These are phyloP conservation scores for Cheilosia vernalis DNA, from an alignment of 2,888 invertebrate genomes.

Conservation along the genomic window DNA sequence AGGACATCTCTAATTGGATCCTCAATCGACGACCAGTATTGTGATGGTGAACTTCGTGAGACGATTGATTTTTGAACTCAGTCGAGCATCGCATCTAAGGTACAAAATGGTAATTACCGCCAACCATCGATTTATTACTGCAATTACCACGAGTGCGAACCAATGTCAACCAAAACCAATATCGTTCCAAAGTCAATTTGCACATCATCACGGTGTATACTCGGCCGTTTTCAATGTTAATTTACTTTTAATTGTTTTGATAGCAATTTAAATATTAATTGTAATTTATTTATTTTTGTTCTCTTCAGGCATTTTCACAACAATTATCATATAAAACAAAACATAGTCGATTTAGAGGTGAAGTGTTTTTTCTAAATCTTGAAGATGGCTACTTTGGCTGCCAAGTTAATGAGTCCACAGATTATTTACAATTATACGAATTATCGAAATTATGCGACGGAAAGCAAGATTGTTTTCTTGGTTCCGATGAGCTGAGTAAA, in stretches of 20 bases:
- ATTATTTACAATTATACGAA: slow-evolving; percentile 97
- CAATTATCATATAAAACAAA: slow-evolving; percentile 88
- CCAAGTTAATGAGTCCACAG: slow-evolving; percentile 98
- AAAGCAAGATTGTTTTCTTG: slow-evolving; percentile 94
- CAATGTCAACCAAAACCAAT: slow-evolving; percentile 8
- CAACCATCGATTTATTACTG: not conserved
- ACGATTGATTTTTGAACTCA: slow-evolving; percentile 46
- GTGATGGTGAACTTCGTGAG: slow-evolving; percentile 47
- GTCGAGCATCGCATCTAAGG: slow-evolving; percentile 26
- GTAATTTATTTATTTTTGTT: slow-evolving; percentile 50
- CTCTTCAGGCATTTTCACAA: slow-evolving; percentile 85
- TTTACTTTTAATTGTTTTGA: slow-evolving; percentile 56
- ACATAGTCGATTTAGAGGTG: slow-evolving; percentile 89
- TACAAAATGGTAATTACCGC: slow-evolving; percentile 3
- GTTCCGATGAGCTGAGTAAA: slow-evolving; percentile 94
- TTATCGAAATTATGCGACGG: slow-evolving; percentile 97
- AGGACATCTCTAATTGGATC: slow-evolving; percentile 73
- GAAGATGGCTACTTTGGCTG: slow-evolving; percentile 99
- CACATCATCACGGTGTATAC: slow-evolving; percentile 20
- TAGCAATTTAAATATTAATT: slow-evolving; percentile 7
- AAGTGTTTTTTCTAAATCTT: slow-evolving; percentile 97
- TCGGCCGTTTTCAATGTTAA: slow-evolving; percentile 10
- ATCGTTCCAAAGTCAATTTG: slow-evolving; percentile 27
- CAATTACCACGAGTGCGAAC: not conserved
- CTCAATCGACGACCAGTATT: slow-evolving; percentile 47